Evolutionary conservation across 2,797 vertebrate species (phyloP).

Genomic region (Xerus rutilus): DNA sequence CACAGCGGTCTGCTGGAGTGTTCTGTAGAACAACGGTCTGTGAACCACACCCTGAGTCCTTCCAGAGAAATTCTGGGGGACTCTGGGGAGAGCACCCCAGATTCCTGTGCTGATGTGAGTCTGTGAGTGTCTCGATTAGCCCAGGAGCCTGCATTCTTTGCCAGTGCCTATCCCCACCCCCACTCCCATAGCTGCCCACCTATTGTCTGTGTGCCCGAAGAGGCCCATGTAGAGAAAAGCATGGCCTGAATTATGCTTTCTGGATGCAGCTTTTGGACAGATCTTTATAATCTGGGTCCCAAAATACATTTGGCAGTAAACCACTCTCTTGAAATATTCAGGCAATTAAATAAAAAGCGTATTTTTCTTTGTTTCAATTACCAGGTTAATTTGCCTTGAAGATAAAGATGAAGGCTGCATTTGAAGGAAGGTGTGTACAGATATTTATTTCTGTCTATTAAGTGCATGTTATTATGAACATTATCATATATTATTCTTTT

Average conservation of each 20-base stretch:
- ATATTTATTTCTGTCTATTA: constrained; percentile 29
- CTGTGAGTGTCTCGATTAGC: neutral
- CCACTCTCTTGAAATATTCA: constrained; percentile 57
- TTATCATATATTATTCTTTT: neutral
- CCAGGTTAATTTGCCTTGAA: constrained; percentile 60
- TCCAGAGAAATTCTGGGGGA: neutral
- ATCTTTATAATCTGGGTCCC: neutral
- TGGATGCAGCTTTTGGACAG: neutral
- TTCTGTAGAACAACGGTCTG: neutral
- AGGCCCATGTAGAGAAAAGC: neutral
- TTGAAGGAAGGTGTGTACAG: neutral
- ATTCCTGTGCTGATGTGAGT: neutral
- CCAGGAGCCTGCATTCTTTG: neutral
- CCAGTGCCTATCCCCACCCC: neutral
- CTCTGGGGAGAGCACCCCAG: neutral
- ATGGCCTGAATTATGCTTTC: neutral
- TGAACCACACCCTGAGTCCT: neutral
- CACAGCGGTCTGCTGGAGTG: neutral
- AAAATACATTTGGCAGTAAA: constrained; percentile 22
- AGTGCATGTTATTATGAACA: neutral
- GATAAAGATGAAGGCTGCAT: constrained; percentile 22
- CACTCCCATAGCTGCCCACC: neutral
- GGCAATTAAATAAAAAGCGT: constrained; percentile 48
- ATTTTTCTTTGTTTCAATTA: constrained; percentile 58
- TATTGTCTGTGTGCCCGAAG: constrained; percentile 59